phyloP scores from a whole-genome alignment of 2,888 invertebrate genomes.

The Pterobdella sp. region DNA sequence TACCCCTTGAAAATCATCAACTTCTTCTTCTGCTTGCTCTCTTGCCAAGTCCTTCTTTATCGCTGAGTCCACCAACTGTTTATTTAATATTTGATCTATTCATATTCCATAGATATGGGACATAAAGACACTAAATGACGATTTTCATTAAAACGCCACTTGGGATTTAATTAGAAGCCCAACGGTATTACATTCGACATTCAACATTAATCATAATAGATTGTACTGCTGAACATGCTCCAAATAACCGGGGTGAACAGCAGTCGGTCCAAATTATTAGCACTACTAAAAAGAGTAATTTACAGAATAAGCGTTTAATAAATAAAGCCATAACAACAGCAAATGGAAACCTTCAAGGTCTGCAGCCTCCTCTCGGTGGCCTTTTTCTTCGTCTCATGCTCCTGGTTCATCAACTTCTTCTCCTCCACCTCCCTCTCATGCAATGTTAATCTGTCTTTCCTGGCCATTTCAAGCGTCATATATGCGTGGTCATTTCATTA shows the following conservation, averaged over 20 bases:
- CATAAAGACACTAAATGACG: no score
- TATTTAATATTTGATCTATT: no score
- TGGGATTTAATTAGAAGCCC: no score
- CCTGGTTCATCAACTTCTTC: slow-evolving; percentile 72
- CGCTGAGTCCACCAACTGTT: slow-evolving; percentile 25
- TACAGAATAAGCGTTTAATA: background rate
- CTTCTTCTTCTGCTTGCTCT: slow-evolving; percentile 12
- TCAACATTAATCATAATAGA: no score
- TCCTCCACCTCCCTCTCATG: slow-evolving; percentile 86
- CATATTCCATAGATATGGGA: no score
- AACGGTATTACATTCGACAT: no score
- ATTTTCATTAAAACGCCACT: no score
- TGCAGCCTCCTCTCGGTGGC: slow-evolving; percentile 81
- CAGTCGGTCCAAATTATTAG: background rate
- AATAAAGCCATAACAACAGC: background rate
- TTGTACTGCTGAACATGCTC: no score
- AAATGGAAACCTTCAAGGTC: slow-evolving; percentile 63
- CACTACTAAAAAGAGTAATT: background rate
- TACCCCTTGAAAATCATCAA: slow-evolving; percentile 3
- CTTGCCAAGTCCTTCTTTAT: slow-evolving; percentile 25
- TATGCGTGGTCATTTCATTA: background rate
- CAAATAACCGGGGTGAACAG: no score
- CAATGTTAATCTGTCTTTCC: slow-evolving; percentile 82
- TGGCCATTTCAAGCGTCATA: slow-evolving; percentile 36
- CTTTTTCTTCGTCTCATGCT: slow-evolving; percentile 71